Evolutionary conservation across 2,888 invertebrate species (phyloP).

Genomic region (Omphaloscelis lunosa): DNA sequence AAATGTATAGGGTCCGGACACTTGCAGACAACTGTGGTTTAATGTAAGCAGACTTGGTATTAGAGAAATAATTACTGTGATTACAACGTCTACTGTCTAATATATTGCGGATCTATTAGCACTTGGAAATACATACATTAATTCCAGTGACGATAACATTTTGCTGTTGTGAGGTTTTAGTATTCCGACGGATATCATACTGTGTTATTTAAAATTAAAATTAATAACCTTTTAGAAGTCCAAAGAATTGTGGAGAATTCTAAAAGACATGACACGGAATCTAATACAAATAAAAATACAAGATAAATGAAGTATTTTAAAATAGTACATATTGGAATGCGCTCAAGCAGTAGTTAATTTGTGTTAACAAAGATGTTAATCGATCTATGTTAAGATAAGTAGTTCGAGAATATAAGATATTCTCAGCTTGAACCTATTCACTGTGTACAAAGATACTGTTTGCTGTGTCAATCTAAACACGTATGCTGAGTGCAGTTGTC

Average conservation of each 20-base stretch:
- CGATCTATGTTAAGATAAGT: slow-evolving; percentile 37
- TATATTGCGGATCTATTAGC: slow-evolving; percentile 49
- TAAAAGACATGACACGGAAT: slow-evolving; percentile 57
- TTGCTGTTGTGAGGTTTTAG: slow-evolving; percentile 38
- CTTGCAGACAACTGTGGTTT: slow-evolving; percentile 49
- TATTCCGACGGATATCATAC: slow-evolving; percentile 20
- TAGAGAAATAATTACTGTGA: slow-evolving; percentile 46
- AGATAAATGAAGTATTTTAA: slow-evolving; percentile 17
- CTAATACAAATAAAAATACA: slow-evolving; percentile 29
- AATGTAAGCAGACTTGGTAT: slow-evolving; percentile 52
- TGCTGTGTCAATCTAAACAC: slow-evolving; percentile 53
- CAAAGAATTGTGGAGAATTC: slow-evolving; percentile 60
- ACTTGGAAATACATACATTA: slow-evolving; percentile 47
- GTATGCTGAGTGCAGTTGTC: slow-evolving; percentile 63
- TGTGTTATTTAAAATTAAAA: slow-evolving; percentile 49
- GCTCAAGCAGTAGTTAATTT: slow-evolving; percentile 52
- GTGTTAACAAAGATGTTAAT: slow-evolving; percentile 36
- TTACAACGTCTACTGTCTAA: slow-evolving; percentile 44
- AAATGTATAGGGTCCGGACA: slow-evolving; percentile 60
- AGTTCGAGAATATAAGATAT: slow-evolving; percentile 6
- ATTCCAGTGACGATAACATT: slow-evolving; percentile 46
- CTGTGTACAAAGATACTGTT: slow-evolving; percentile 49
- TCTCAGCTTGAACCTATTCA: slow-evolving; percentile 55
- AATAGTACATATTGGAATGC: slow-evolving; percentile 59
- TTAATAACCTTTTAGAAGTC: slow-evolving; percentile 66